phyloP scores from a whole-genome alignment of 2,113 vertebrate genomes.

The Pangasianodon hypophthalmus region DNA sequence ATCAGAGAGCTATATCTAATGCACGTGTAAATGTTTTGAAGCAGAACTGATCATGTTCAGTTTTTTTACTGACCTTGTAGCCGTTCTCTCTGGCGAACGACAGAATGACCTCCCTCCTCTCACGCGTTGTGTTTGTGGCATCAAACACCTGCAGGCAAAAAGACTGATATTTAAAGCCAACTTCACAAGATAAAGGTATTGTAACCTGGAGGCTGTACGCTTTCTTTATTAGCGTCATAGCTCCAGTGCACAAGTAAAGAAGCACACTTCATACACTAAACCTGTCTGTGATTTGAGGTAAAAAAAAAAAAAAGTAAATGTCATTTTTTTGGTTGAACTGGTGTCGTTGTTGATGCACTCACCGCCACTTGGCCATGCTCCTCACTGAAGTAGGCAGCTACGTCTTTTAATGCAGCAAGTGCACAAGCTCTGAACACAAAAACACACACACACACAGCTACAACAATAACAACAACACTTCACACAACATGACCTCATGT shows the following conservation, averaged over 20 bases:
- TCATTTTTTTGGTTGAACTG: neutral
- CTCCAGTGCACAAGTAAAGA: neutral
- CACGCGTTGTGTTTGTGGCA: conserved; percentile 85
- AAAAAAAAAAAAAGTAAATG: neutral
- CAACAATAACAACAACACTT: neutral
- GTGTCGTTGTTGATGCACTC: conserved; percentile 56
- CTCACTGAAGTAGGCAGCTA: conserved; percentile 77
- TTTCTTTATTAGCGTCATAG: neutral
- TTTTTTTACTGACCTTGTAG: conserved; percentile 76
- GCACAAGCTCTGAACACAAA: conserved; percentile 79
- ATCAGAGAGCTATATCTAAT: neutral
- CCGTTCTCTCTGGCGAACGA: conserved; percentile 82
- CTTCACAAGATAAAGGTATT: neutral
- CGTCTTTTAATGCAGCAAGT: conserved; percentile 80
- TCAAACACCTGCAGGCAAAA: conserved; percentile 80
- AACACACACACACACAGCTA: neutral
- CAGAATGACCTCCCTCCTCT: conserved; percentile 80
- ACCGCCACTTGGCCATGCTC: conserved; percentile 85
- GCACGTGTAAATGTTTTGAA: neutral
- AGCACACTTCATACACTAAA: neutral
- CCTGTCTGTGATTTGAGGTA: neutral
- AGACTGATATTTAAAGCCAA: neutral
- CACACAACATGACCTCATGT: neutral
- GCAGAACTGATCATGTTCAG: neutral
- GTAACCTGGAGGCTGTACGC: neutral